These are phyloP conservation scores for Caracal caracal DNA, from an alignment of 2,113 vertebrate species.

Conservation along the genomic window DNA sequence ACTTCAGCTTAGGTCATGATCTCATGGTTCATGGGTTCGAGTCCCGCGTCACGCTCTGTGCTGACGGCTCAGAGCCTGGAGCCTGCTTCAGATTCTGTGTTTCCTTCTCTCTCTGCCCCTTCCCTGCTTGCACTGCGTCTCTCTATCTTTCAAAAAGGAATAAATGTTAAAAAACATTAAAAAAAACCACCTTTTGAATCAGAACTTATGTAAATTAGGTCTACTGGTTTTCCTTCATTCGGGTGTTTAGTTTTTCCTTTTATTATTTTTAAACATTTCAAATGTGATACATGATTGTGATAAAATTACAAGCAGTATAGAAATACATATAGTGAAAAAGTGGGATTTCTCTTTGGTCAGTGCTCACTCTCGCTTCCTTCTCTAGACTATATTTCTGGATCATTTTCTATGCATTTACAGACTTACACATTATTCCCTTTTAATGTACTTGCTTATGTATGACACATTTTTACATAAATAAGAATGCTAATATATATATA, in stretches of 20 bases:
- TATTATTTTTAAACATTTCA: not conserved
- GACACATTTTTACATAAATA: not conserved
- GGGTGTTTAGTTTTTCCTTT: not conserved
- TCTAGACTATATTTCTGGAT: not conserved
- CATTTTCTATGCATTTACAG: not conserved
- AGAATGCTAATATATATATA: not conserved
- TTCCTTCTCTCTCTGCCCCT: too few relatives aligned
- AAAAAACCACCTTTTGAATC: not conserved
- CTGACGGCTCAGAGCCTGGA: too few relatives aligned
- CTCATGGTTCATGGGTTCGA: too few relatives aligned
- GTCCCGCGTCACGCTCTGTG: too few relatives aligned
- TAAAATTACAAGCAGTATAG: not conserved
- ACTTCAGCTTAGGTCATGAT: too few relatives aligned
- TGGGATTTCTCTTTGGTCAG: not conserved
- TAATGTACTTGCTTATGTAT: not conserved
- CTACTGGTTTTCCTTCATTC: not conserved
- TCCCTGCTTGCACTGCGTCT: too few relatives aligned
- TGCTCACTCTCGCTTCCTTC: not conserved
- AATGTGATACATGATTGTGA: not conserved
- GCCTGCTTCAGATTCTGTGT: too few relatives aligned
- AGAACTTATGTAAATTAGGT: not conserved
- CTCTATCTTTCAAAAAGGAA: too few relatives aligned
- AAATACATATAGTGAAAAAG: not conserved
- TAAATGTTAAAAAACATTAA: too few relatives aligned
- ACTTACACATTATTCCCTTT: not conserved